Base-by-base conservation (phyloP, 2,888 invertebrate species). In the Spatulosminthurus flaviceps region DNA sequence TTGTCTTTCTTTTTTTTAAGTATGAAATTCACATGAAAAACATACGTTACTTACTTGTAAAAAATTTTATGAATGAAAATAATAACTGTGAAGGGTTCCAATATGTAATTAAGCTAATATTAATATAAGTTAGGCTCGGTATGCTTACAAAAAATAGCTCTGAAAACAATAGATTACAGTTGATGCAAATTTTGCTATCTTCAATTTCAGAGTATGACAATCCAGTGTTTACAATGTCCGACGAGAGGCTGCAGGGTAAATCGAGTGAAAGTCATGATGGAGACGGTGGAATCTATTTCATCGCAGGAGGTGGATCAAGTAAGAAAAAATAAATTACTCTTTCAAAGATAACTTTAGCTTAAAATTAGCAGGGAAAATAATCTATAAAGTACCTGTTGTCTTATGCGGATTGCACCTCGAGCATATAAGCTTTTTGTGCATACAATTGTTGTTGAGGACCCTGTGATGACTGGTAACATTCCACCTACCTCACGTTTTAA, bases 271-370 rank as follows among this genome's bases (percentile, higher is more conserved):
- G 77, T 64, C 79, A 78, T 66, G 79, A 82, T 90, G 91, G 92
- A 92, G 95, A 95, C 87, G 94, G 86, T 21, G 87, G 94, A 86
- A 94, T 95, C 86, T 95, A 94, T 83, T 96, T 96, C 88, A 95
- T 95, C 86, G 95, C 95, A 82, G 84, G 85, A 43, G 93, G 94
- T 90, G 92, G 94, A 88, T 93, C 92, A 89, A 93, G 95, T 95
- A 92, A 92, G 93, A 13, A 19, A 51, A 51, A 51, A 51, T 19
- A 11, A 2, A 19, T 19, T 26, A 28, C 19, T 67, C 67, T 67
- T 67, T 24, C 16, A 67, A 67, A 26, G n/a, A 67, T 1, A 67
- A 26, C 29, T 16, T 67, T n/a, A n/a, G n/a, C n/a, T n/a, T 67
- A 16, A 67, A 67, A 67, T 67, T 67, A 19, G 13, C 64, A 16